Conservation (phyloP, 2,113 vertebrate genomes). For the Percopsis transmontana region DNA sequence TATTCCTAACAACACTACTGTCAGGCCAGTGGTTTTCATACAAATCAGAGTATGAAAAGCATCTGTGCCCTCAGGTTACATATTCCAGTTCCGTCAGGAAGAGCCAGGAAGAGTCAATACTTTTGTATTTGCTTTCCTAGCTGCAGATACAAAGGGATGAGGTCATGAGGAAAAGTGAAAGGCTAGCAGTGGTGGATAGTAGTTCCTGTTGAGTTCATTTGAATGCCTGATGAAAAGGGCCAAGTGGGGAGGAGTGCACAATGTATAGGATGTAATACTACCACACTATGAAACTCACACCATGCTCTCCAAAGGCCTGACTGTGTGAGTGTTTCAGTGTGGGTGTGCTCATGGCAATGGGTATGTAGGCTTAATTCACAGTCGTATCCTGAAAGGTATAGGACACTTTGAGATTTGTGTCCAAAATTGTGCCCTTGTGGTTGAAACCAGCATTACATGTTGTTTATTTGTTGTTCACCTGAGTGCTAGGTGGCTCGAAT, state of each 20-base stretch:
- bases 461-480: no score
- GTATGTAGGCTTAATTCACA: no score
- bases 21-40: background rate
- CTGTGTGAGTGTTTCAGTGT: constrained; percentile 32
- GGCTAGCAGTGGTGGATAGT: constrained; percentile 6
- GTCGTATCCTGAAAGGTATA: no score
- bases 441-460: no score
- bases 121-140: background rate
- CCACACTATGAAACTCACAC: constrained; percentile 55
- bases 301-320: constrained; percentile 54
- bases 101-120: background rate
- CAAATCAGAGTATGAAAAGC: background rate
- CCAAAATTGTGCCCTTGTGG: no score
- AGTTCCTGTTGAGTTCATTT: constrained; percentile 43
- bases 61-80: constrained; percentile 11
- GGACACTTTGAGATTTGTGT: no score
- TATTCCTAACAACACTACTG: background rate
- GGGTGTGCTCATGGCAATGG: background rate
- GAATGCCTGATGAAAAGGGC: constrained; percentile 39
- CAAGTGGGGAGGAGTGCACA: constrained; percentile 55
- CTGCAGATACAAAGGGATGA: constrained; percentile 41
- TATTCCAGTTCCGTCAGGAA: constrained; percentile 1
- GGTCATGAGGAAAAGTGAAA: constrained; percentile 43
- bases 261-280: constrained; percentile 69
- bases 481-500: no score